Evolutionary conservation across 2,113 vertebrate genomes (phyloP).

Genomic region (Phoenicopterus ruber): DNA sequence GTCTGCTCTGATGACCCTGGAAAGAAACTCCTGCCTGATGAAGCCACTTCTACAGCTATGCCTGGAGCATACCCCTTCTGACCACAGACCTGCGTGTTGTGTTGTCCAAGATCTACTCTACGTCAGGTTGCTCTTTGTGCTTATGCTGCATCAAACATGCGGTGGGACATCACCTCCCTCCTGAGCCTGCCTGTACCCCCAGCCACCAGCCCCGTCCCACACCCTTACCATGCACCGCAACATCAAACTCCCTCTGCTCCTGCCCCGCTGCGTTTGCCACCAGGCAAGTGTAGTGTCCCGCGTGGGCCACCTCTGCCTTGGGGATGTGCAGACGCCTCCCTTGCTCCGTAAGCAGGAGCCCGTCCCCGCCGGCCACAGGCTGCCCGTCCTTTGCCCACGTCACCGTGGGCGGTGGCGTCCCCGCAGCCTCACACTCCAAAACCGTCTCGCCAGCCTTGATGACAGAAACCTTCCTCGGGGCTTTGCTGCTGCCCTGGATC

Average conservation of each 20-base stretch:
- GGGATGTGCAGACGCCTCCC: slow-evolving; percentile 49
- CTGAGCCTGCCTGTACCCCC: background rate
- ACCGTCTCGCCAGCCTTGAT: background rate
- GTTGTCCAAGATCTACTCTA: background rate
- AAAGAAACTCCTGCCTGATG: background rate
- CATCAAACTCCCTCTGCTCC: slow-evolving; percentile 52
- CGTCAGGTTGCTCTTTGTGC: too few relatives aligned
- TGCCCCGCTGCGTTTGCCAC: slow-evolving; percentile 19
- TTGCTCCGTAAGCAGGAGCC: slow-evolving; percentile 7
- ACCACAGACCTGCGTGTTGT: accelerated
- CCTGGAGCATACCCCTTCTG: background rate
- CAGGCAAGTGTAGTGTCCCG: slow-evolving; percentile 69
- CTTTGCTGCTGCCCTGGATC: background rate
- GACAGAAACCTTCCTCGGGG: slow-evolving; percentile 37
- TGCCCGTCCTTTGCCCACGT: slow-evolving; percentile 62
- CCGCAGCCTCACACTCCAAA: slow-evolving; percentile 52
- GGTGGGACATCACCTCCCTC: slow-evolving; percentile 44
- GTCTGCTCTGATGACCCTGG: background rate
- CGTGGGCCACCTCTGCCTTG: slow-evolving; percentile 4
- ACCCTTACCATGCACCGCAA: slow-evolving; percentile 67
- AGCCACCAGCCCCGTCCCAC: background rate
- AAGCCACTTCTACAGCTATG: background rate
- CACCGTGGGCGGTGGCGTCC: slow-evolving; percentile 3
- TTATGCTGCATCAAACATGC: slow-evolving; percentile 17
- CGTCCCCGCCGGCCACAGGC: background rate